Conservation (phyloP, 1,140 invertebrate genomes). For the Drosophila pallidifrons region DNA sequence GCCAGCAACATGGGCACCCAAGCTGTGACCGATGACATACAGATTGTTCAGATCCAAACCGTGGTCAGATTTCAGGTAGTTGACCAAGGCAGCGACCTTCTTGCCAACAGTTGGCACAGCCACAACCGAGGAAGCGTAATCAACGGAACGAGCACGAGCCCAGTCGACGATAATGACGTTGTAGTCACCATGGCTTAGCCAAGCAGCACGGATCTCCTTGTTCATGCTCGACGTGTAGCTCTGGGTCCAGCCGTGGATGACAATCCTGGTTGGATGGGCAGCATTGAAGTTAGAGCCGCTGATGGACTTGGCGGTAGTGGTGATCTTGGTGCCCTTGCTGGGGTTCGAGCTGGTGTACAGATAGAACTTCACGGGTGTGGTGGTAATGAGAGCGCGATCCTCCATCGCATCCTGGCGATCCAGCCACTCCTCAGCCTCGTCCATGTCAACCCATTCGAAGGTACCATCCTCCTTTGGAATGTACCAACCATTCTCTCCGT, state of each 20-base stretch:
- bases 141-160: conserved; percentile 85
- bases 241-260: conserved; percentile 81
- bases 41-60: conserved; percentile 68
- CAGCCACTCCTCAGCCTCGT: conserved; percentile 64
- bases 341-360: conserved; percentile 70
- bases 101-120: conserved; percentile 75
- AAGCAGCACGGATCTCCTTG: conserved; percentile 84
- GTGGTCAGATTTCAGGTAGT: conserved; percentile 71
- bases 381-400: conserved; percentile 40
- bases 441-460: conserved; percentile 72
- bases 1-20: conserved; percentile 86
- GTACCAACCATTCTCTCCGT: conserved; percentile 81
- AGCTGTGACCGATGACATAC: conserved; percentile 83
- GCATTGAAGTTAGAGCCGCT: conserved; percentile 66
- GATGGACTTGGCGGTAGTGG: conserved; percentile 58
- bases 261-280: conserved; percentile 67
- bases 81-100: conserved; percentile 77
- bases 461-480: conserved; percentile 69
- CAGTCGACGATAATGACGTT: conserved; percentile 88
- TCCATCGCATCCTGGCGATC: conserved; percentile 52
- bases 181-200: conserved; percentile 85
- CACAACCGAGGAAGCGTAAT: conserved; percentile 85
- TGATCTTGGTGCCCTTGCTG: conserved; percentile 62
- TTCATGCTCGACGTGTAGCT: conserved; percentile 65
- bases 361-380: conserved; percentile 69